A percentile compares a stretch with the other conserved stretches of the same genome.
Conservation (phyloP, 92 coral and sea anemone genomes). For the Parazoanthus swiftii region DNA sequence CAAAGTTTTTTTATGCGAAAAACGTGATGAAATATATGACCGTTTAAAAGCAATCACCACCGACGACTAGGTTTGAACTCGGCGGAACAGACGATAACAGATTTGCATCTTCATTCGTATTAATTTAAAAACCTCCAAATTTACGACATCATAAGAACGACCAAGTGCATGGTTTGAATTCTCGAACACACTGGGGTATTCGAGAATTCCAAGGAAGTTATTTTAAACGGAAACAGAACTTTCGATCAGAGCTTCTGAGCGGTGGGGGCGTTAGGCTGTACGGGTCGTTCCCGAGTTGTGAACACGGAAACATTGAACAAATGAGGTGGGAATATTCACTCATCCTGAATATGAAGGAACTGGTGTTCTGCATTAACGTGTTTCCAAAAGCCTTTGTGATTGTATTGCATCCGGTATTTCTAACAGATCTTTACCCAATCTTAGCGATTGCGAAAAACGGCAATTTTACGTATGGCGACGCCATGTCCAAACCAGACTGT, state of each 20-base stretch:
- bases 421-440: slow-evolving; percentile 9
- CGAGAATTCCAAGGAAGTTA: slow-evolving; percentile 35
- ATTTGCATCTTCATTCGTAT: neutral
- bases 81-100: slow-evolving; percentile 1
- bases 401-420: neutral
- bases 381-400: slow-evolving; percentile 9
- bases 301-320: slow-evolving; percentile 40
- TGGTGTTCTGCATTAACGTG: slow-evolving; percentile 20
- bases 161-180: neutral
- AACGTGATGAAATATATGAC: slow-evolving; percentile 21
- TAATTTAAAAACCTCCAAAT: neutral
- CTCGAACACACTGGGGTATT: slow-evolving; percentile 17
- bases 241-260: neutral
- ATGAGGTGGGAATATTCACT: slow-evolving; percentile 17
- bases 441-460: slow-evolving; percentile 36
- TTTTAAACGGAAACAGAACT: slow-evolving; percentile 46
- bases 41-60: slow-evolving; percentile 17
- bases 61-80: slow-evolving; percentile 1
- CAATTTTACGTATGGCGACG: slow-evolving; percentile 35
- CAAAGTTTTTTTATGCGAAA: slow-evolving; percentile 2
- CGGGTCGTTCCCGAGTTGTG: slow-evolving; percentile 35
- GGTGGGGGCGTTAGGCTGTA: slow-evolving; percentile 33
- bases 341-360: slow-evolving; percentile 21
- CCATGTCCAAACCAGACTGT: slow-evolving; percentile 28
- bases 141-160: slow-evolving; percentile 9